These are phyloP conservation scores for Idaea biselata DNA, from an alignment of 2,888 invertebrate genomes.

Conservation along the genomic window DNA sequence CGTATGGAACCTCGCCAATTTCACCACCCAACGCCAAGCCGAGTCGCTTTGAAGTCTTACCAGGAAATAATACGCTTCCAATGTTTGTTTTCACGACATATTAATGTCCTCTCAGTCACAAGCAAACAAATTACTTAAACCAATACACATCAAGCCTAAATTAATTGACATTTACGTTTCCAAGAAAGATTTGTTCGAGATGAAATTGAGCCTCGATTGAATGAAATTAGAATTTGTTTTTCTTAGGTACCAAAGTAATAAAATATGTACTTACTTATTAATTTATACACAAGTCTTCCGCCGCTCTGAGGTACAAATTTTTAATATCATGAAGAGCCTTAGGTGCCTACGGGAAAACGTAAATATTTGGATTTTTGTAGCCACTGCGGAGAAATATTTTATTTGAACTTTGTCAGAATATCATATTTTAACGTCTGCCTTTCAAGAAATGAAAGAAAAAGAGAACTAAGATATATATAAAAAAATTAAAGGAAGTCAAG, in stretches of 20 bases:
- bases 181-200: neutral
- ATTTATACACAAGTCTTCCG: slow-evolving; percentile 8
- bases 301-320: slow-evolving; percentile 2
- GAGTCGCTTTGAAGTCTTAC: slow-evolving; percentile 36
- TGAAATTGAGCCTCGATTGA: slow-evolving; percentile 13
- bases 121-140: neutral
- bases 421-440: neutral
- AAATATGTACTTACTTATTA: slow-evolving; percentile 11
- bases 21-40: slow-evolving; percentile 21
- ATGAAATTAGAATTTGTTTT: slow-evolving; percentile 18
- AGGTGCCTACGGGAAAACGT: slow-evolving; percentile 9
- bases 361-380: slow-evolving; percentile 22
- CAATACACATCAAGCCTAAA: neutral
- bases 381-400: slow-evolving; percentile 9
- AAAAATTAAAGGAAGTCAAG: too few relatives aligned
- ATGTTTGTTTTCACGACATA: slow-evolving; percentile 28
- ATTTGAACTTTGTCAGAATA: neutral
- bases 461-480: neutral
- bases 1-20: slow-evolving; percentile 41
- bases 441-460: neutral
- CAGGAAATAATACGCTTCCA: slow-evolving; percentile 39
- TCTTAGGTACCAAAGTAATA: slow-evolving; percentile 9
- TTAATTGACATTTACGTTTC: neutral
- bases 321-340: slow-evolving; percentile 8
- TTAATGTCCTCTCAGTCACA: slow-evolving; percentile 11